These are phyloP conservation scores for Tenebrio molitor DNA, from an alignment of 1,140 invertebrate genomes.

Conservation along the genomic window DNA sequence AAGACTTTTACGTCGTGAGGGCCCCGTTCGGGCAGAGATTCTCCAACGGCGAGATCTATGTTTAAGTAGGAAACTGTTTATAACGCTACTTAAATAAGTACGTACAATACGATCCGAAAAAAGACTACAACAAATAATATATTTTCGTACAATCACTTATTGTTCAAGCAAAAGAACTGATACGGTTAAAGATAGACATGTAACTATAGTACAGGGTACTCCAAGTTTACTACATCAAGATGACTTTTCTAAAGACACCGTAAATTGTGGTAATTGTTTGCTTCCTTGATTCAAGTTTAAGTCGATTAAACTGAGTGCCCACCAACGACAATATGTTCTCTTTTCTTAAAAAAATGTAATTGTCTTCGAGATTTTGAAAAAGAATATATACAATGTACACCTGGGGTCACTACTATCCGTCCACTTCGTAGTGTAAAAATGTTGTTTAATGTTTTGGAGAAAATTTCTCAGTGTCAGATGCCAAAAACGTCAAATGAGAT, in stretches of 20 bases:
- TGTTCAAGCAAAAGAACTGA: constrained; percentile 17
- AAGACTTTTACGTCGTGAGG: constrained; percentile 18
- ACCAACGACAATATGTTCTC: constrained; percentile 13
- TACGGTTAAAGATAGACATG: neutral
- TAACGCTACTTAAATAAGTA: neutral
- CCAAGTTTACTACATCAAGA: neutral
- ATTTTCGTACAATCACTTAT: constrained; percentile 19
- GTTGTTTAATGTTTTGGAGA: too few species aligned
- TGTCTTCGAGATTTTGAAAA: too few species aligned
- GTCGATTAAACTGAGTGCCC: neutral
- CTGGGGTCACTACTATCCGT: too few species aligned
- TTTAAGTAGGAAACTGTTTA: constrained; percentile 44
- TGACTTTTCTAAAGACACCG: neutral
- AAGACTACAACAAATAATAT: constrained; percentile 31
- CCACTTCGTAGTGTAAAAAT: too few species aligned
- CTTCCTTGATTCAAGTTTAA: too few species aligned
- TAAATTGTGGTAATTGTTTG: neutral
- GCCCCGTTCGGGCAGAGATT: constrained; percentile 55
- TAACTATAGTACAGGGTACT: neutral
- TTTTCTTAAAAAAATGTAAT: too few species aligned
- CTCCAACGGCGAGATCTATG: constrained; percentile 59
- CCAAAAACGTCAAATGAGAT: too few species aligned
- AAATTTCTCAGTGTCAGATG: too few species aligned
- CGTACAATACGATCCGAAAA: constrained; percentile 2
- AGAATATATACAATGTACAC: too few species aligned